Conservation (phyloP, 2,113 vertebrate species). For the Apodemus sylvaticus region DNA sequence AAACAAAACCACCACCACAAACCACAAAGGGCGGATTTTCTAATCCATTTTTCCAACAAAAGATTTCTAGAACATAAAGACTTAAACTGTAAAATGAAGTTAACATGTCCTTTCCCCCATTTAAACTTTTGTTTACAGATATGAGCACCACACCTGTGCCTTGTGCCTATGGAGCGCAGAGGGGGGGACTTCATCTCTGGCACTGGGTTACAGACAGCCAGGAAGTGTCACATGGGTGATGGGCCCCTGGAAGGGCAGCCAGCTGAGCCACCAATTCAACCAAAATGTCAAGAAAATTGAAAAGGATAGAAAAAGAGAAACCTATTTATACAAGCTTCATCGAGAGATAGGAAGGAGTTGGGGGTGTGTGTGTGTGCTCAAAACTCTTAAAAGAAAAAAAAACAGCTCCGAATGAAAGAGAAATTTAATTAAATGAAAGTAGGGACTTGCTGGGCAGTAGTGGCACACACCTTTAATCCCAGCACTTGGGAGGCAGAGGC, state of each 20-base stretch:
- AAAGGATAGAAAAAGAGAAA: background rate
- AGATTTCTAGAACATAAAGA: conserved; percentile 8
- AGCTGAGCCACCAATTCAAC: background rate
- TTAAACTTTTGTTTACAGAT: background rate
- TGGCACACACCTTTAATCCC: no score
- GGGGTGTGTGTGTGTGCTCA: background rate
- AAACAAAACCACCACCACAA: background rate
- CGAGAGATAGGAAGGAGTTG: background rate
- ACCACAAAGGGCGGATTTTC: background rate
- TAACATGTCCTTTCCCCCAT: background rate
- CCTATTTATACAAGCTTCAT: conserved; percentile 32
- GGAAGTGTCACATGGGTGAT: background rate
- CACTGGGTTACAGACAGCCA: background rate
- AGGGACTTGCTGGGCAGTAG: no score
- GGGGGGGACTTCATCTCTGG: background rate
- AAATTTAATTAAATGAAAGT: conserved; percentile 1
- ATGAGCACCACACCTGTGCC: background rate
- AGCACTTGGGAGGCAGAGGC: no score
- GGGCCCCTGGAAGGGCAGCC: background rate
- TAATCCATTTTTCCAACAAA: conserved; percentile 29
- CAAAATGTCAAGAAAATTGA: background rate
- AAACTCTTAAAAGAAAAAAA: background rate
- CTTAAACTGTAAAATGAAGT: background rate
- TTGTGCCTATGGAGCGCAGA: background rate
- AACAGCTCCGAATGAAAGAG: background rate